These are phyloP conservation scores for Mycalesis mineus DNA, from an alignment of 2,888 invertebrate species.

Conservation along the genomic window DNA sequence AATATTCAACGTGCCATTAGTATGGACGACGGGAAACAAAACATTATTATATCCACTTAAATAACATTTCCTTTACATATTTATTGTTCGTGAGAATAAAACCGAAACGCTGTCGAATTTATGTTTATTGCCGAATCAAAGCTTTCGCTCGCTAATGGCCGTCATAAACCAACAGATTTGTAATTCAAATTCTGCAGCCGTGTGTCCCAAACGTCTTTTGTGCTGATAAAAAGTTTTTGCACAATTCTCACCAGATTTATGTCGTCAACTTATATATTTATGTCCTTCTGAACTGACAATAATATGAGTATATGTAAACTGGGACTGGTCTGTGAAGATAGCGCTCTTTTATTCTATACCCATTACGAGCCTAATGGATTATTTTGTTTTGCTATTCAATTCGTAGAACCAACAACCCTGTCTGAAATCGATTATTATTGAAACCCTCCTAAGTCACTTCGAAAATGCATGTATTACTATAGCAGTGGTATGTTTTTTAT, in stretches of 20 bases:
- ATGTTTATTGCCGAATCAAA: conserved; percentile 17
- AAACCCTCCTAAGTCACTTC: no score
- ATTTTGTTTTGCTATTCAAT: no score
- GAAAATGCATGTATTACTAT: no score
- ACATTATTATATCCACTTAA: conserved; percentile 3
- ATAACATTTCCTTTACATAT: conserved; percentile 7
- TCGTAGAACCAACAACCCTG: no score
- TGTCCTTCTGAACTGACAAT: conserved; percentile 43
- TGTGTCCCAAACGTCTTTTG: conserved; percentile 31
- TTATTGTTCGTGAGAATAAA: conserved; percentile 14
- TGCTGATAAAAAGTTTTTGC: conserved; percentile 44
- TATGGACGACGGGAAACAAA: conserved; percentile 7
- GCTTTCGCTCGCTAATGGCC: conserved; percentile 12
- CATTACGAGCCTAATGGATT: no score
- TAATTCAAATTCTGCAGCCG: conserved; percentile 23
- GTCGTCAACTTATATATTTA: conserved; percentile 46
- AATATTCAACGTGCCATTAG: background rate
- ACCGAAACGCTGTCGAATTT: conserved; percentile 11
- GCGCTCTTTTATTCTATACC: conserved; percentile 17
- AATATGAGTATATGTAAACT: conserved; percentile 35
- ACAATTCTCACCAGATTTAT: conserved; percentile 48
- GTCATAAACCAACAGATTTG: conserved; percentile 17
- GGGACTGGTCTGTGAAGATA: conserved; percentile 8
- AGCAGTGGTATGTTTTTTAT: no score
- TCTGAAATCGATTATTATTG: no score